Conservation (phyloP, 35 echinoderm and acorn worm genomes). For the Heliocidaris erythrogramma region DNA sequence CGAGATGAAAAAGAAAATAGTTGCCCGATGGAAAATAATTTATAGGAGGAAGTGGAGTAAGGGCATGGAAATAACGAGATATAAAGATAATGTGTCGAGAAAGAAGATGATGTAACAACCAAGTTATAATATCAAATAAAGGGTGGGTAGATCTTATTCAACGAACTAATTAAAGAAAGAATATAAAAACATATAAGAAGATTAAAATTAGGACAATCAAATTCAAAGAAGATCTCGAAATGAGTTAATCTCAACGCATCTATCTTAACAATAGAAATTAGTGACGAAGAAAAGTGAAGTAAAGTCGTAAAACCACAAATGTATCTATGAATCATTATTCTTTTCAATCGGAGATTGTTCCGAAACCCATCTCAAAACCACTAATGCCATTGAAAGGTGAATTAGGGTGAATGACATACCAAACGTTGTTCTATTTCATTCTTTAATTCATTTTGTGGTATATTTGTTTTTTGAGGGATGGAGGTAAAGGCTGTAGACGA, state of each 20-base stretch:
- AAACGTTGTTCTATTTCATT: background rate
- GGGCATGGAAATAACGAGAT: background rate
- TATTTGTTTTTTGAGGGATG: too few species aligned
- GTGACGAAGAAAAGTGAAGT: background rate
- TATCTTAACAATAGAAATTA: background rate
- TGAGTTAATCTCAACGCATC: background rate
- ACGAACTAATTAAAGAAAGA: background rate
- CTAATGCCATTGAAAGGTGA: background rate
- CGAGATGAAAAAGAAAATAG: too few species aligned
- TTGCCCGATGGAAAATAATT: too few species aligned
- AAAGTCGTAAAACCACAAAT: background rate
- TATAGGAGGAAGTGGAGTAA: too few species aligned
- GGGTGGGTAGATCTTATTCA: background rate
- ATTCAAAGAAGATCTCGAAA: background rate
- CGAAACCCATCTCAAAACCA: background rate
- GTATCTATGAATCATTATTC: constrained; percentile 1
- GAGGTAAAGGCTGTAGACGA: too few species aligned
- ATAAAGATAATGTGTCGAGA: background rate
- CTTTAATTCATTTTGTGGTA: too few species aligned
- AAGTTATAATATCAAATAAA: background rate
- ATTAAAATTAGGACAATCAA: background rate
- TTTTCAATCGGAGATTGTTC: background rate
- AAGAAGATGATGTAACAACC: background rate
- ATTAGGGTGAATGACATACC: background rate
- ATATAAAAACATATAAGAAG: background rate